A percentile compares a stretch with the other conserved stretches of the same genome.
phyloP scores from a whole-genome alignment of 2,797 vertebrate genomes.

The Sparidentex hasta region DNA sequence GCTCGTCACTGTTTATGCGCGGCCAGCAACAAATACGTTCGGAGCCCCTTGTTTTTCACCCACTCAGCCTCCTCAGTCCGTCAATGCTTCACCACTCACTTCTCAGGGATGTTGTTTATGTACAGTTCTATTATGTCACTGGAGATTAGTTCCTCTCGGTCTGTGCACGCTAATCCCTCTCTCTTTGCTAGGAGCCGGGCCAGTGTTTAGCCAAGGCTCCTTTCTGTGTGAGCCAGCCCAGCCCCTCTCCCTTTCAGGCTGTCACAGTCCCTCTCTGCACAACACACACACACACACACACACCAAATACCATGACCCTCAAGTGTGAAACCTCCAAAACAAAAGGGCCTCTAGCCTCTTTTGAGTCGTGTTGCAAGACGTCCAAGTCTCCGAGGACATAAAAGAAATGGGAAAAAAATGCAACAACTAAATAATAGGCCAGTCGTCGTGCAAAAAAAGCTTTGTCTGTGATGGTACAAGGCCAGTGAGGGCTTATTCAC shows the following conservation, averaged over 20 bases:
- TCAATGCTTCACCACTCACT: constrained; percentile 67
- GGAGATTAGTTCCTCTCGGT: constrained; percentile 84
- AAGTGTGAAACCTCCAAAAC: constrained; percentile 84
- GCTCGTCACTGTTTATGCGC: constrained; percentile 41
- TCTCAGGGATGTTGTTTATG: constrained; percentile 83
- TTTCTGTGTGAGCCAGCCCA: constrained; percentile 72
- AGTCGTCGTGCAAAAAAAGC: constrained; percentile 69
- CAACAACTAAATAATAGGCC: constrained; percentile 80
- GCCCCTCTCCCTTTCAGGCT: constrained; percentile 74
- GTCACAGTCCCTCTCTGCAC: constrained; percentile 62
- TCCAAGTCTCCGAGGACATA: constrained; percentile 75
- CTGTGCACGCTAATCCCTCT: constrained; percentile 80
- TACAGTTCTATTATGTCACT: constrained; percentile 86
- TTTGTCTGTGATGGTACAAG: constrained; percentile 70
- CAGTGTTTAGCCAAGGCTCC: constrained; percentile 76
- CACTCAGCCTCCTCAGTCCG: constrained; percentile 68
- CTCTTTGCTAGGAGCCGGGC: constrained; percentile 72
- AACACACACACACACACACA: constrained; percentile 55
- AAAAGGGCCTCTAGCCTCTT: constrained; percentile 81
- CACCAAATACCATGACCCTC: constrained; percentile 79
- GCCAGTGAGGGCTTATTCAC: constrained; percentile 72
- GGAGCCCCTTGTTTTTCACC: constrained; percentile 71
- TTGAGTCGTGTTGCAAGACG: constrained; percentile 79
- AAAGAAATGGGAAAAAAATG: constrained; percentile 67
- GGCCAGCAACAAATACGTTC: constrained; percentile 64